A percentile compares a stretch with the other conserved stretches of the same genome.
phyloP scores from a whole-genome alignment of 2,888 invertebrate genomes.

The Xestia c-nigrum region DNA sequence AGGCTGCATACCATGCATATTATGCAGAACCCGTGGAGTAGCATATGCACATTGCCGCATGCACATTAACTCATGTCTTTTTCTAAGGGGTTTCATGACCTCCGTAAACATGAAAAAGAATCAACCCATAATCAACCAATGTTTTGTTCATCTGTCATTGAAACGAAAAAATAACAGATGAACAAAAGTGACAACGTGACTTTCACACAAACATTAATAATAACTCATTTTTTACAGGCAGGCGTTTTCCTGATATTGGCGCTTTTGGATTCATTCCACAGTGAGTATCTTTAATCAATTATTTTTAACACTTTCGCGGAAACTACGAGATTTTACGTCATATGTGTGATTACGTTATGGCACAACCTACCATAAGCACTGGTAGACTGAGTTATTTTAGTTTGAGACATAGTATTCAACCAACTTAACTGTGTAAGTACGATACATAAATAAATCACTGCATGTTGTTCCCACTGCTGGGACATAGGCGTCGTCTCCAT shows the following conservation, averaged over 20 bases:
- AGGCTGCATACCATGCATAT: background rate
- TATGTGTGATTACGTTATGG: too few relatives aligned
- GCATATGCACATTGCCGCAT: background rate
- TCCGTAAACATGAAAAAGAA: too few relatives aligned
- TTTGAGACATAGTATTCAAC: too few relatives aligned
- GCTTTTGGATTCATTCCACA: slow-evolving; percentile 7
- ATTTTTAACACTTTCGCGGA: background rate
- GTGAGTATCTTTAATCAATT: slow-evolving; percentile 14
- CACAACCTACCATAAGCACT: too few relatives aligned
- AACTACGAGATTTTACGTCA: too few relatives aligned
- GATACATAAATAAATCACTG: background rate
- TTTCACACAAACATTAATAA: background rate
- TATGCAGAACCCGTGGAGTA: background rate
- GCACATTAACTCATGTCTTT: background rate
- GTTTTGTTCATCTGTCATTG: too few relatives aligned
- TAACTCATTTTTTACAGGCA: slow-evolving; percentile 4
- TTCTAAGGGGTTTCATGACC: background rate
- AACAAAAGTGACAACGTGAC: too few relatives aligned
- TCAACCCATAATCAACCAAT: too few relatives aligned
- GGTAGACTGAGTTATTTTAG: too few relatives aligned
- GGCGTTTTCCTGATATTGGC: slow-evolving; percentile 7
- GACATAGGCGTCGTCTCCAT: background rate
- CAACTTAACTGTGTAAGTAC: background rate
- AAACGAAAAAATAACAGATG: too few relatives aligned
- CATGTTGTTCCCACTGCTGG: background rate